Evolutionary conservation across 2,888 invertebrate species (phyloP).

Genomic region (Lottia scabra): DNA sequence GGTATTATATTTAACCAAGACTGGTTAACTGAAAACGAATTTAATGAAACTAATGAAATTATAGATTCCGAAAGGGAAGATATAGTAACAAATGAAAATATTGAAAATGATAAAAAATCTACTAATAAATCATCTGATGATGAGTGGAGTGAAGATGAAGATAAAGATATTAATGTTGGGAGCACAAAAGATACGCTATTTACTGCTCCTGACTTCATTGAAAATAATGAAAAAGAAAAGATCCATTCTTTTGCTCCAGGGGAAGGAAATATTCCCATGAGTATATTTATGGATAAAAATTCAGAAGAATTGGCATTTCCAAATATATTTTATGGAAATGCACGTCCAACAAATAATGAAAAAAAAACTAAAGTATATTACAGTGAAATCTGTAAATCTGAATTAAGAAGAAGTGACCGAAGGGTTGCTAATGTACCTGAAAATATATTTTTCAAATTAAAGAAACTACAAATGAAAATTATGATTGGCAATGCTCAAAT

Average conservation of each 20-base stretch:
- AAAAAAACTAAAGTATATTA: background rate
- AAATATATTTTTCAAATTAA: background rate
- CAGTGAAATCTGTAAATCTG: background rate
- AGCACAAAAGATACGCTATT: background rate
- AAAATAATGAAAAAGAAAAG: no score
- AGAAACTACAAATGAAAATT: background rate
- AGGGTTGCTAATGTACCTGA: background rate
- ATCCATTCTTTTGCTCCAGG: no score
- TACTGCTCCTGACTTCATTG: background rate
- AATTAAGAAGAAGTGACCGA: background rate
- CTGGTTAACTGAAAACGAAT: background rate
- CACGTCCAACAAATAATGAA: background rate
- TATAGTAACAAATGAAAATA: conserved; percentile 13
- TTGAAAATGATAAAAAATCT: no score
- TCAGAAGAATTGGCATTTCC: background rate
- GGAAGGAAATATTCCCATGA: background rate
- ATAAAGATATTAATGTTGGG: background rate
- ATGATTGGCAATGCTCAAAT: background rate
- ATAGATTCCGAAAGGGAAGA: conserved; percentile 11
- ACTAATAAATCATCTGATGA: background rate
- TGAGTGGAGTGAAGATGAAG: background rate
- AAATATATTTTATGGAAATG: conserved; percentile 1
- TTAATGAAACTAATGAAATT: background rate
- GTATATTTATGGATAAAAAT: background rate
- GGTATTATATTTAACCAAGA: background rate